Evolutionary conservation across 2,888 invertebrate species (phyloP).

Genomic region (Campoplex capitator): DNA sequence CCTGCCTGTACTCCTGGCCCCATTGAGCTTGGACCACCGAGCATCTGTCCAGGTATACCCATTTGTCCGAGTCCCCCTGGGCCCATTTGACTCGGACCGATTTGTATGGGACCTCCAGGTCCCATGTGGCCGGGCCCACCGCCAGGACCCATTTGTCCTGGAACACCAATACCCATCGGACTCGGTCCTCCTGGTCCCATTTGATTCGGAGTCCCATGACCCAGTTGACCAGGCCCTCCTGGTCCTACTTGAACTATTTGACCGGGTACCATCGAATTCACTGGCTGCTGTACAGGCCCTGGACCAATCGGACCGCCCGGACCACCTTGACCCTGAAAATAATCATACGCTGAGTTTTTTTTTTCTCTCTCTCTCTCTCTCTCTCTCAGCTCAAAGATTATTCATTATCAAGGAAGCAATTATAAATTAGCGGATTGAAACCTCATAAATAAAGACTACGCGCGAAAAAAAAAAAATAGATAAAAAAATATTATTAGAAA

Average conservation of each 20-base stretch:
- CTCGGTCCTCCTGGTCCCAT: conserved; percentile 73
- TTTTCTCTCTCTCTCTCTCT: neutral
- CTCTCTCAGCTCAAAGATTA: neutral
- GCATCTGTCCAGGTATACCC: conserved; percentile 72
- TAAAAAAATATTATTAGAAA: neutral
- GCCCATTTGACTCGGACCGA: conserved; percentile 74
- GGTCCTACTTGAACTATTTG: conserved; percentile 75
- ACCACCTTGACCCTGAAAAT: conserved; percentile 77
- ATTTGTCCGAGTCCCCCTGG: conserved; percentile 67
- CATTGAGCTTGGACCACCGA: conserved; percentile 59
- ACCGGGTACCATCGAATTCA: conserved; percentile 76
- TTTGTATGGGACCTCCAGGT: conserved; percentile 77
- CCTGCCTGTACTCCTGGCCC: conserved; percentile 63
- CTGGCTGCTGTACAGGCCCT: conserved; percentile 79
- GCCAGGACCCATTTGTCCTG: conserved; percentile 58
- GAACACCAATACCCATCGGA: conserved; percentile 78
- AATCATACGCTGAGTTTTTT: neutral
- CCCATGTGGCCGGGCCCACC: conserved; percentile 73
- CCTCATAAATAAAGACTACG: neutral
- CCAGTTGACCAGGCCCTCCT: conserved; percentile 76
- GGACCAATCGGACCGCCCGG: conserved; percentile 76
- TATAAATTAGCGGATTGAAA: neutral
- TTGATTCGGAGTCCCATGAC: conserved; percentile 75
- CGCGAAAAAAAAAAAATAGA: neutral
- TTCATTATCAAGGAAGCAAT: neutral